Percentiles rank a stretch among this genome's conserved stretches.
Evolutionary conservation across 2,113 vertebrate species (phyloP).

Genomic region (Ceyx cyanopectus): DNA sequence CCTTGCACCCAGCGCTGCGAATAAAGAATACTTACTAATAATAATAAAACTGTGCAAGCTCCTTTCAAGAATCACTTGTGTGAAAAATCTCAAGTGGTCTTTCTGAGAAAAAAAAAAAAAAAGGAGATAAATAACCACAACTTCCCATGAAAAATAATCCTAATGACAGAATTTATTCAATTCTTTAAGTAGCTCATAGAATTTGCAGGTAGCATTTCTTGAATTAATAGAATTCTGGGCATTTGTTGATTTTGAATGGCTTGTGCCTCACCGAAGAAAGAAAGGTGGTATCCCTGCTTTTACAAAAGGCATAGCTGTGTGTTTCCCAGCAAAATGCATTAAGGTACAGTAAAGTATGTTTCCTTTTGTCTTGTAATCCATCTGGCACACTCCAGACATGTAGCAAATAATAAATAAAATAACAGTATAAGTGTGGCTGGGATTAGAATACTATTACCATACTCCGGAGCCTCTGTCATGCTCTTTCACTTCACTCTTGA

Average conservation of each 20-base stretch:
- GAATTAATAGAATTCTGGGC: background rate
- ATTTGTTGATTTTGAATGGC: background rate
- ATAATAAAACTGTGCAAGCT: too few relatives aligned
- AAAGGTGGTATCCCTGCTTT: background rate
- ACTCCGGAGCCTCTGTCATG: background rate
- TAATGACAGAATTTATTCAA: background rate
- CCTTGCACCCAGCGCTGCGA: too few relatives aligned
- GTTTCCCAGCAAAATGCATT: background rate
- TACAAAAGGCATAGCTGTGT: background rate
- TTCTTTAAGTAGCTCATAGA: background rate
- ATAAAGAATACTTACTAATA: too few relatives aligned
- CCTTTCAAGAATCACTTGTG: too few relatives aligned
- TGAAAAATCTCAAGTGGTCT: background rate
- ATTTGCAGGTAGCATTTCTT: background rate
- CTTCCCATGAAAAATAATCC: background rate
- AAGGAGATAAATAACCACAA: background rate
- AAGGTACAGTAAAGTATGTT: background rate
- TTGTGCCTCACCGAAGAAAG: background rate
- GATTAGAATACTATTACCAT: slow-evolving; percentile 5
- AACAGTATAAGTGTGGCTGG: background rate
- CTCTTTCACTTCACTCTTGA: slow-evolving; percentile 27
- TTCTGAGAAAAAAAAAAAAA: background rate
- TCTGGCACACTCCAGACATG: background rate
- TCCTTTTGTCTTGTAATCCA: background rate
- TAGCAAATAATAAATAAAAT: slow-evolving; percentile 61